phyloP scores from a whole-genome alignment of 2,113 vertebrate species.

The Heterochromis multidens region DNA sequence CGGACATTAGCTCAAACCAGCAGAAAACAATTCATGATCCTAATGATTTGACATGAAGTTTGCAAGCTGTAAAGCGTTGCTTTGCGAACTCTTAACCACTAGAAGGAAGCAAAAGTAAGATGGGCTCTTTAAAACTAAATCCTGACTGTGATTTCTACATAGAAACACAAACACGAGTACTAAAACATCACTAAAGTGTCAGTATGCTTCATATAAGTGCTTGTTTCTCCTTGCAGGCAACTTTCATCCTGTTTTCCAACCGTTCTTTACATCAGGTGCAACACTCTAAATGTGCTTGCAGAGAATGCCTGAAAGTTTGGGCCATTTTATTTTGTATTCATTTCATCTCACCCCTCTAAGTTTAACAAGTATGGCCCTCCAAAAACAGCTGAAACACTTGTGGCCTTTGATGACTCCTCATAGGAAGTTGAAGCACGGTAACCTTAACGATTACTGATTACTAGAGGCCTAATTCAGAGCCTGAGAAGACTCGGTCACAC shows the following conservation, averaged over 20 bases:
- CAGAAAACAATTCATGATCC: not conserved
- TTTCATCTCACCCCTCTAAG: not conserved
- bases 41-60: not conserved
- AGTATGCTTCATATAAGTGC: not conserved
- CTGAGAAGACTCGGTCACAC: not conserved
- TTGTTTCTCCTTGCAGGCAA: not conserved
- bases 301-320: not conserved
- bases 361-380: not conserved
- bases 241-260: not conserved
- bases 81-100: not conserved
- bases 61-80: not conserved
- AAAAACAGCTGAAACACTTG: not conserved
- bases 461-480: not conserved
- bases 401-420: not conserved
- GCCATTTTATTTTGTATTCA: not conserved
- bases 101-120: not conserved
- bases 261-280: not conserved
- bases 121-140: not conserved
- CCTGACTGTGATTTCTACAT: not conserved
- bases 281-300: not conserved
- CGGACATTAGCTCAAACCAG: not conserved
- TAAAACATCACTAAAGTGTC: not conserved
- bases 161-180: not conserved
- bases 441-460: not conserved
- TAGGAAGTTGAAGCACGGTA: not conserved